Percentiles rank a stretch among this genome's conserved stretches.
Conservation (phyloP, 1,140 invertebrate species). For the Drosophila tropicalis region DNA sequence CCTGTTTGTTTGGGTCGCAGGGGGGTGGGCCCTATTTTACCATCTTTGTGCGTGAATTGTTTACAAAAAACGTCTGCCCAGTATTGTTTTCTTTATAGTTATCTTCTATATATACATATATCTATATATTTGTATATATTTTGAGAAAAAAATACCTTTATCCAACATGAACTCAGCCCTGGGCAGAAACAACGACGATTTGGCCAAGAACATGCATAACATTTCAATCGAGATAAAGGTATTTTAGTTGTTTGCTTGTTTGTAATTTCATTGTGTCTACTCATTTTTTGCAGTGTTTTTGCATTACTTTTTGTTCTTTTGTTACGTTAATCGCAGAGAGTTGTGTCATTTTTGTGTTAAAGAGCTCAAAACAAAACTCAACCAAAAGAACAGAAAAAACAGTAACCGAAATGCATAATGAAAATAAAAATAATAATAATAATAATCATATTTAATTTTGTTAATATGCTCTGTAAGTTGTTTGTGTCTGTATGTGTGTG, state of each 20-base stretch:
- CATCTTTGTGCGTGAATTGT: constrained; percentile 83
- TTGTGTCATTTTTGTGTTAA: constrained; percentile 20
- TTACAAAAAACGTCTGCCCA: constrained; percentile 84
- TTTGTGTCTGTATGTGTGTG: constrained; percentile 7
- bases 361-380: constrained; percentile 12
- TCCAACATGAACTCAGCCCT: constrained; percentile 82
- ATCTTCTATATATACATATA: constrained; percentile 53
- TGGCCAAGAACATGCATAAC: constrained; percentile 78
- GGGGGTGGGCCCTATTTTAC: constrained; percentile 78
- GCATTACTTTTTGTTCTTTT: constrained; percentile 12
- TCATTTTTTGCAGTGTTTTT: constrained; percentile 21
- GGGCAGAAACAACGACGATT: constrained; percentile 83
- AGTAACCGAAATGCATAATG: constrained; percentile 11
- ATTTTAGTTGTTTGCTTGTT: constrained; percentile 47
- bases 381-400: background rate
- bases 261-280: constrained; percentile 7
- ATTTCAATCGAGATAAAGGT: constrained; percentile 63
- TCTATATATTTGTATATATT: constrained; percentile 24
- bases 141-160: constrained; percentile 64
- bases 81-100: constrained; percentile 67
- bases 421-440: constrained; percentile 3
- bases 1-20: constrained; percentile 20
- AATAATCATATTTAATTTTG: constrained; percentile 21
- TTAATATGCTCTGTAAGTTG: constrained; percentile 1
- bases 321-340: constrained; percentile 29